These are phyloP conservation scores for Antrozous pallidus DNA, from an alignment of 2,797 vertebrate species.

Conservation along the genomic window DNA sequence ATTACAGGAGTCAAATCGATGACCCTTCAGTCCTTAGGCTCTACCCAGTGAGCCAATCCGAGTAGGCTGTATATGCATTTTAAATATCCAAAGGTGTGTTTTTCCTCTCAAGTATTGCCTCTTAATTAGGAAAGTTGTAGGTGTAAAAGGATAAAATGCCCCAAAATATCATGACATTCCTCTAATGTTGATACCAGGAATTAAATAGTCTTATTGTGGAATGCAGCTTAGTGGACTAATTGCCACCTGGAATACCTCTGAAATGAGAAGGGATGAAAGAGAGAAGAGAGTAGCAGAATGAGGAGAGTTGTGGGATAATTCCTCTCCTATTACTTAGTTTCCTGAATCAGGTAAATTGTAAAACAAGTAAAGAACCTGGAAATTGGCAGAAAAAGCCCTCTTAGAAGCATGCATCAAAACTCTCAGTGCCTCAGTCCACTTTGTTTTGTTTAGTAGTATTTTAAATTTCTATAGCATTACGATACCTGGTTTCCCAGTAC, in stretches of 20 bases:
- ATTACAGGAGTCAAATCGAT: no score
- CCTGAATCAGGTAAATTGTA: constrained; percentile 60
- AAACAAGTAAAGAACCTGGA: constrained; percentile 63
- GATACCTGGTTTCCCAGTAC: not conserved
- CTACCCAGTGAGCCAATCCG: no score
- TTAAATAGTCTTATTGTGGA: not conserved
- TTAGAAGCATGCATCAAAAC: not conserved
- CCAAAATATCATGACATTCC: not conserved
- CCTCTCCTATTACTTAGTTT: constrained; percentile 32
- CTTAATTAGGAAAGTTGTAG: constrained; percentile 25
- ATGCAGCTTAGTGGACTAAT: not conserved
- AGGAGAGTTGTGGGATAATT: constrained; percentile 13
- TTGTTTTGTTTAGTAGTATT: not conserved
- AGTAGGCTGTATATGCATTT: not conserved
- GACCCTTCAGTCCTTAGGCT: no score
- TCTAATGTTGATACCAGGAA: not conserved
- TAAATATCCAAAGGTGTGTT: not conserved
- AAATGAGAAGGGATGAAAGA: not conserved
- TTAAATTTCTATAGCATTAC: constrained; percentile 30
- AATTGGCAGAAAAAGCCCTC: constrained; percentile 44
- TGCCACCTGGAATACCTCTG: not conserved
- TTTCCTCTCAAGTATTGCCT: not conserved
- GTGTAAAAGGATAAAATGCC: constrained; percentile 20
- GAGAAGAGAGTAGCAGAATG: not conserved
- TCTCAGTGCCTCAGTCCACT: not conserved